phyloP scores from a whole-genome alignment of 92 coral and sea anemone species.

The Paragorgia papillata region DNA sequence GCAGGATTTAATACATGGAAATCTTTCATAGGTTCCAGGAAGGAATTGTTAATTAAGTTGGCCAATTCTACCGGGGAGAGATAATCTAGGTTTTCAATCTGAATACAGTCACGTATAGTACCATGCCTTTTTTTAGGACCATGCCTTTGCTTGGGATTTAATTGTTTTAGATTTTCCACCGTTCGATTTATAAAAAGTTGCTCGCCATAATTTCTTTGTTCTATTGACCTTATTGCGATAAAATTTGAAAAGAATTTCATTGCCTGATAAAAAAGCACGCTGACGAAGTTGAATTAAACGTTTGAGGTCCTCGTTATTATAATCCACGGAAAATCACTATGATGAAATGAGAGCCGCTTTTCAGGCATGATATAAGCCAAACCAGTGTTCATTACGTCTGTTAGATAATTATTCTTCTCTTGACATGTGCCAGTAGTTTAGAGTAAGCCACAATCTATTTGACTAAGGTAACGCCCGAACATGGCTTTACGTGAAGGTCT shows the following conservation, averaged over 20 bases:
- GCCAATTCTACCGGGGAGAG: constrained; percentile 29
- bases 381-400: not conserved
- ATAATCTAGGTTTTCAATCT: too few relatives aligned
- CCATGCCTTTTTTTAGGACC: too few relatives aligned
- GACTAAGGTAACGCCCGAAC: constrained; percentile 15
- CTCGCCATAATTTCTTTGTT: constrained; percentile 34
- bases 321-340: constrained; percentile 44
- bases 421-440: too few relatives aligned
- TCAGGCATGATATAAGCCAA: constrained; percentile 15
- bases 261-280: constrained; percentile 33
- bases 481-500: constrained; percentile 11
- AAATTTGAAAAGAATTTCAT: constrained; percentile 5
- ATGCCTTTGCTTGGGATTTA: constrained; percentile 38
- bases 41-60: constrained; percentile 32
- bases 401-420: too few relatives aligned
- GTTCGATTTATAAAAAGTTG: constrained; percentile 29
- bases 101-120: too few relatives aligned
- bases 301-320: constrained; percentile 30
- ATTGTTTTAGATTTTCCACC: constrained; percentile 32
- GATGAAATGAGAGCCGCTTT: constrained; percentile 8
- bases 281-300: constrained; percentile 38
- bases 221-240: constrained; percentile 48
- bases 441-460: constrained; percentile 19
- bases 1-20: constrained; percentile 12
- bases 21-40: constrained; percentile 40